phyloP scores from a whole-genome alignment of 2,888 invertebrate species.

The Hirtodrosophila histrioides region DNA sequence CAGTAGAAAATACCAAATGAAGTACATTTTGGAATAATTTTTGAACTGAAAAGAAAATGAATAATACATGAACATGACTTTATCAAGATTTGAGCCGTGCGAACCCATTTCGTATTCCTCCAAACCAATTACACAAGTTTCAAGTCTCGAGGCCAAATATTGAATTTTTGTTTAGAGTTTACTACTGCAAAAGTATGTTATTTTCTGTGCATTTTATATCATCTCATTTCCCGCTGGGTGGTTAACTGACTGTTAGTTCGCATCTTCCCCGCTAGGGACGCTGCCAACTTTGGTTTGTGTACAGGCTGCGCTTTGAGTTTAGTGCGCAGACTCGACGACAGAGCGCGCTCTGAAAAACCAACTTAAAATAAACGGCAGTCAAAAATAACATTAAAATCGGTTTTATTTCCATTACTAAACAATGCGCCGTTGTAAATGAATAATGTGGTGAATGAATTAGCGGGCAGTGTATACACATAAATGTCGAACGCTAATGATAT shows the following conservation, averaged over 20 bases:
- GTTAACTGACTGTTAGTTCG: constrained; percentile 44
- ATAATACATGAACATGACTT: no score
- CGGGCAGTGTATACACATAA: constrained; percentile 1
- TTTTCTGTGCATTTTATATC: not conserved
- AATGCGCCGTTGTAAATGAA: constrained; percentile 13
- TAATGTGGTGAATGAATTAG: constrained; percentile 4
- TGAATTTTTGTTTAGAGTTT: no score
- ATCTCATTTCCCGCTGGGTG: not conserved
- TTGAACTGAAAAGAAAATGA: no score
- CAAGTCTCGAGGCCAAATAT: no score
- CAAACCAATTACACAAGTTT: no score
- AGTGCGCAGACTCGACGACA: constrained; percentile 65
- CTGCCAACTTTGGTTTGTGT: constrained; percentile 55
- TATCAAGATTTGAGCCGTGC: no score
- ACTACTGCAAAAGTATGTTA: constrained; percentile 2
- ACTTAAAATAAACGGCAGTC: constrained; percentile 4
- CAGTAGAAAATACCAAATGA: no score
- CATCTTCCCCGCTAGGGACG: constrained; percentile 52
- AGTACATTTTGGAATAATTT: no score
- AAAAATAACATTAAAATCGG: not conserved
- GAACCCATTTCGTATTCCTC: no score
- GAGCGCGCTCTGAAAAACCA: constrained; percentile 43
- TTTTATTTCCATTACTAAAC: constrained; percentile 3
- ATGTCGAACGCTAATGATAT: not conserved
- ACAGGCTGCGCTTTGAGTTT: constrained; percentile 39